These are phyloP conservation scores for Coptotermes formosanus DNA, from an alignment of 1,140 invertebrate species.

Conservation along the genomic window DNA sequence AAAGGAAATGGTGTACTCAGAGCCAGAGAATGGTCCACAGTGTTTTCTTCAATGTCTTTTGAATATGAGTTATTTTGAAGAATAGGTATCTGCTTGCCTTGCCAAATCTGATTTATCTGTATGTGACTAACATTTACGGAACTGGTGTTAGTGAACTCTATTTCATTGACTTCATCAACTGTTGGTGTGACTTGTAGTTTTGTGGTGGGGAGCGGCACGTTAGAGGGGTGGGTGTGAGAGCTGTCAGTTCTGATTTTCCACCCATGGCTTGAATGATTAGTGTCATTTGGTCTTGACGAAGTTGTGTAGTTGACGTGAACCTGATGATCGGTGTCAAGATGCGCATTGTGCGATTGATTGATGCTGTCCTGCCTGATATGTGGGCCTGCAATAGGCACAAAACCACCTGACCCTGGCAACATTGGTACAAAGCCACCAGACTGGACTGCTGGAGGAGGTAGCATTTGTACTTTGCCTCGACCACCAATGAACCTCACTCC, in stretches of 20 bases:
- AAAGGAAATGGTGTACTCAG: not conserved
- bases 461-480: conserved; percentile 40
- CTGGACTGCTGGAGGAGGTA: conserved; percentile 61
- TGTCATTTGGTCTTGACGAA: not conserved
- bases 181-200: not conserved
- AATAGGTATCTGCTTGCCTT: not conserved
- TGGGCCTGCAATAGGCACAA: conserved; percentile 65
- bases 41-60: not conserved
- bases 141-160: not conserved
- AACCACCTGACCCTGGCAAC: conserved; percentile 66
- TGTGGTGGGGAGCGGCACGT: not conserved
- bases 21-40: not conserved
- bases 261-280: not conserved
- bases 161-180: not conserved
- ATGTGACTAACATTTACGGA: not conserved
- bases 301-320: conserved; percentile 1
- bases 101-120: not conserved
- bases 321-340: not conserved
- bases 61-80: not conserved
- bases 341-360: not conserved
- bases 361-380: conserved; percentile 35
- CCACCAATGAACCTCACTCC: conserved; percentile 36
- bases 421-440: conserved; percentile 71
- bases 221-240: not conserved
- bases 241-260: not conserved